Evolutionary conservation across 2,113 vertebrate genomes (phyloP).

Genomic region (Elephantulus edwardii): DNA sequence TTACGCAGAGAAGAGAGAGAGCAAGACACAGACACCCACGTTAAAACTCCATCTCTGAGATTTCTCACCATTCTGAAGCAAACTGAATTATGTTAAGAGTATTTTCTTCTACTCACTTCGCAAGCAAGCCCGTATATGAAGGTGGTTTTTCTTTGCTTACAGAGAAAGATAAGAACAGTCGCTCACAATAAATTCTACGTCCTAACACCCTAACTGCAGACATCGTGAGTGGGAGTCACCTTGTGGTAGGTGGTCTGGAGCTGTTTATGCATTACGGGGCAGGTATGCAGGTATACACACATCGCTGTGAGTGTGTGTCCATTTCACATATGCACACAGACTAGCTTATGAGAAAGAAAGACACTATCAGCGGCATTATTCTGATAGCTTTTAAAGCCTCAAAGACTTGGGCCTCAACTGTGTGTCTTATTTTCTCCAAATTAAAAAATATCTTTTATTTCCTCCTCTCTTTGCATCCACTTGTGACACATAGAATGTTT

Average conservation of each 20-base stretch:
- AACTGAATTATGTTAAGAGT: neutral
- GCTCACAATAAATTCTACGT: neutral
- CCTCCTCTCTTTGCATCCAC: neutral
- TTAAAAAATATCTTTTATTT: constrained; percentile 75
- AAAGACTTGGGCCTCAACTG: constrained; percentile 65
- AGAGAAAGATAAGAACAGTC: neutral
- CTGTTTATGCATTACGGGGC: neutral
- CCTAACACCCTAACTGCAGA: neutral
- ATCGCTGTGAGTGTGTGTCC: too few relatives aligned
- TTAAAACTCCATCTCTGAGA: neutral
- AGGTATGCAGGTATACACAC: too few relatives aligned
- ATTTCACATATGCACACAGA: neutral
- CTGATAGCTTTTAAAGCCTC: constrained; percentile 64
- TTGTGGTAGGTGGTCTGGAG: neutral
- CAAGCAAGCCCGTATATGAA: neutral
- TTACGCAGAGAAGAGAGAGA: neutral
- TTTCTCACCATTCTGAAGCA: constrained; percentile 43
- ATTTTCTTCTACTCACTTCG: neutral
- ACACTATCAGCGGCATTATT: constrained; percentile 67
- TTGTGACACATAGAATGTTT: constrained; percentile 70
- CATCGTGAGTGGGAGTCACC: neutral
- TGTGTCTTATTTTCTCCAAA: constrained; percentile 73
- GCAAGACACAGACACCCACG: neutral
- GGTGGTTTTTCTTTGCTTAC: neutral
- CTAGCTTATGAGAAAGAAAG: constrained; percentile 56